phyloP scores from a whole-genome alignment of 2,888 invertebrate species.

The Alsophila aescularia region DNA sequence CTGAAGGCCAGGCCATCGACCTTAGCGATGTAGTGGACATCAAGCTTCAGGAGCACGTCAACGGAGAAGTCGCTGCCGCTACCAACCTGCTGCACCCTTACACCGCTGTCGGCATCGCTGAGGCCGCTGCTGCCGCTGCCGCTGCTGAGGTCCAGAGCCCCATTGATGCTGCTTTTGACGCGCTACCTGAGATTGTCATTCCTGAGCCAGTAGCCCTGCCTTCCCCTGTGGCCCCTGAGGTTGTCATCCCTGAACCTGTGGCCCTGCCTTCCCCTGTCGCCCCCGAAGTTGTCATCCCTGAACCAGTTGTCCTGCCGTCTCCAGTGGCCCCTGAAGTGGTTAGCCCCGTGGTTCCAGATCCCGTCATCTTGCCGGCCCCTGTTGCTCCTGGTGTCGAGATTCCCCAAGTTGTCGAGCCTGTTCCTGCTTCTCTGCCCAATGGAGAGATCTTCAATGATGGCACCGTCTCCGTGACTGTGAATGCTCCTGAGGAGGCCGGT shows the following conservation, averaged over 20 bases:
- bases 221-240: slow-evolving; percentile 34
- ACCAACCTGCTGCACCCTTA: slow-evolving; percentile 58
- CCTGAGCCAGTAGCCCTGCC: slow-evolving; percentile 32
- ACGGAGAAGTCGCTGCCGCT: slow-evolving; percentile 50
- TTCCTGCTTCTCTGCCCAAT: slow-evolving; percentile 32
- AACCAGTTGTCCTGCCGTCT: slow-evolving; percentile 34
- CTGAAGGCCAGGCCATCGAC: slow-evolving; percentile 60
- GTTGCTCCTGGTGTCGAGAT: slow-evolving; percentile 19
- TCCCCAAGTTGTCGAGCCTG: slow-evolving; percentile 20
- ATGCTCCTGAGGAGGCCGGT: slow-evolving; percentile 54
- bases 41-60: slow-evolving; percentile 55
- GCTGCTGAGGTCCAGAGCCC: slow-evolving; percentile 24
- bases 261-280: slow-evolving; percentile 34
- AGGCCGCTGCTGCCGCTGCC: slow-evolving; percentile 47
- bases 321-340: slow-evolving; percentile 33
- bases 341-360: slow-evolving; percentile 24
- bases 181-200: slow-evolving; percentile 24
- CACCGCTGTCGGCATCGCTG: slow-evolving; percentile 60
- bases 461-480: slow-evolving; percentile 57
- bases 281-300: slow-evolving; percentile 34
- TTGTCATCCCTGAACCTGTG: slow-evolving; percentile 26
- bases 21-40: slow-evolving; percentile 56
- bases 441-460: slow-evolving; percentile 68
- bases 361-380: slow-evolving; percentile 36
- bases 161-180: neutral